These are phyloP conservation scores for Chrysodeixis includens DNA, from an alignment of 2,888 invertebrate species.

Conservation along the genomic window DNA sequence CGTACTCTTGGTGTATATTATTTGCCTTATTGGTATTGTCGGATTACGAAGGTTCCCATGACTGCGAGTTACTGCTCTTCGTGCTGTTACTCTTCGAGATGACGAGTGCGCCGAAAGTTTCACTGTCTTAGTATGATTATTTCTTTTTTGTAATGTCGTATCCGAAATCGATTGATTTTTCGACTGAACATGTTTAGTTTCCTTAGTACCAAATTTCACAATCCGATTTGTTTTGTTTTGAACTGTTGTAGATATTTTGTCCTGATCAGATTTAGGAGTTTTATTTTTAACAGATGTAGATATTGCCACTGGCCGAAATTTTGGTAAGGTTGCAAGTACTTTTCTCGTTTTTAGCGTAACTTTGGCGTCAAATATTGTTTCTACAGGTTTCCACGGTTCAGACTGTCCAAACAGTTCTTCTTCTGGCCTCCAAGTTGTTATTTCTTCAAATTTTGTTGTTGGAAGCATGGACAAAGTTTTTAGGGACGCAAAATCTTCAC, in stretches of 20 bases:
- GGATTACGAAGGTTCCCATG: not conserved
- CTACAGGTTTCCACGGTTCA: not conserved
- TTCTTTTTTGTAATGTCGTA: not conserved
- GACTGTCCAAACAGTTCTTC: not conserved
- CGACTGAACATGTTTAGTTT: not conserved
- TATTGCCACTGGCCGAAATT: not conserved
- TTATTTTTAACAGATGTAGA: not conserved
- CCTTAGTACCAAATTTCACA: not conserved
- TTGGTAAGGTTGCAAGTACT: not conserved
- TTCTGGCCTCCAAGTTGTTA: not conserved
- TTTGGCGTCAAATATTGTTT: not conserved
- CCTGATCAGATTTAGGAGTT: not conserved
- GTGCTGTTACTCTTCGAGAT: not conserved
- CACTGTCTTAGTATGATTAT: not conserved
- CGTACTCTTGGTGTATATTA: slow-evolving; percentile 25
- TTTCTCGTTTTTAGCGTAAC: not conserved
- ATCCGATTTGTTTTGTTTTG: not conserved
- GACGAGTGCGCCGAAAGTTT: not conserved
- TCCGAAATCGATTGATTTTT: not conserved
- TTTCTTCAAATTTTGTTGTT: not conserved
- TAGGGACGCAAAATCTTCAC: not conserved
- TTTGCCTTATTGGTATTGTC: slow-evolving; percentile 1
- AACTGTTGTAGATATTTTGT: not conserved
- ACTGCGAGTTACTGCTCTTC: not conserved
- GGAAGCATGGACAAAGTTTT: not conserved